Conservation (phyloP, 2,113 vertebrate genomes). For the Prolemur simus region DNA sequence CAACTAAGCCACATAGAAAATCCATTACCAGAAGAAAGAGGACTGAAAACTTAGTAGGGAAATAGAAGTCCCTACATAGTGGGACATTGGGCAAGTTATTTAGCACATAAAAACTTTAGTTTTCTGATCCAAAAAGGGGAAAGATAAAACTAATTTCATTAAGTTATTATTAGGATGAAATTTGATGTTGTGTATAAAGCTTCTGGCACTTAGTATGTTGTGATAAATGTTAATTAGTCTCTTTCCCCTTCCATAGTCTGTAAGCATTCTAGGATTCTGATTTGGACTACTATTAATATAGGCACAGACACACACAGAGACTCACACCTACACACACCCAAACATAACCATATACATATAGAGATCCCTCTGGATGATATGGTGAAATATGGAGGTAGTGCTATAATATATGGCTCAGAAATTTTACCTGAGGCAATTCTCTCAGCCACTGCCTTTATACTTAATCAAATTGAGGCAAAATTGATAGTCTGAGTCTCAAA, state of each 20-base stretch:
- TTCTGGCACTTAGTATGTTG: neutral
- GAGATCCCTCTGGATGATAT: neutral
- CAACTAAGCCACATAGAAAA: neutral
- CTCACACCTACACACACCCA: neutral
- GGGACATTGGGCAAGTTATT: neutral
- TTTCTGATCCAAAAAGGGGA: neutral
- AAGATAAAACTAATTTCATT: neutral
- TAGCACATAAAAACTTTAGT: neutral
- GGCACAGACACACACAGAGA: neutral
- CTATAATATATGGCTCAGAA: neutral
- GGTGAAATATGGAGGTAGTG: neutral
- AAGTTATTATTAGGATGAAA: neutral
- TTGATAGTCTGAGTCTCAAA: neutral
- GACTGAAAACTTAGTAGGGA: neutral
- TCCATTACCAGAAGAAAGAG: neutral
- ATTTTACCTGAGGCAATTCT: neutral
- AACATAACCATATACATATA: neutral
- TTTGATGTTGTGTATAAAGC: neutral
- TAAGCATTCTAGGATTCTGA: neutral
- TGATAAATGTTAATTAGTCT: neutral
- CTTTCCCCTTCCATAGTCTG: neutral
- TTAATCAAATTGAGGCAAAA: neutral
- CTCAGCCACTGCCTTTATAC: neutral
- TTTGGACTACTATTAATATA: neutral
- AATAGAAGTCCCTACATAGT: neutral